Conservation (phyloP, 1,140 invertebrate species). For the Agrilus planipennis region DNA sequence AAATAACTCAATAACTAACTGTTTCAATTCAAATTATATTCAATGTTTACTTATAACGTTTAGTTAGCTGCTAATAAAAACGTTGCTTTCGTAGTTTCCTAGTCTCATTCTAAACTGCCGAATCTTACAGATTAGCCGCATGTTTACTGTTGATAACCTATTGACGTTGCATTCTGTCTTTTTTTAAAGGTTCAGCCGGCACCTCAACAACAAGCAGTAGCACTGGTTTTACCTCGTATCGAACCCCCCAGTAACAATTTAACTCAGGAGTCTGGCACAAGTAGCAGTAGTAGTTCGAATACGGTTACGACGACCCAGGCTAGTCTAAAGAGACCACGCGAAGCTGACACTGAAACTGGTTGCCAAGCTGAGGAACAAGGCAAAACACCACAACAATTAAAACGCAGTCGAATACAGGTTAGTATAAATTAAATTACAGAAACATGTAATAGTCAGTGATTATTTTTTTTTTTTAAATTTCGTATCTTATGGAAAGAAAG, state of each 20-base stretch:
- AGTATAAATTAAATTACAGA: no score
- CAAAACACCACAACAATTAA: conserved; percentile 33
- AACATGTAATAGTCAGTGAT: conserved; percentile 14
- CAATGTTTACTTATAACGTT: no score
- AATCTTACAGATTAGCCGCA: no score
- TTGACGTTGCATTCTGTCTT: background rate
- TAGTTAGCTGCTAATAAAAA: no score
- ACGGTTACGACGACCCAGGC: conserved; percentile 49
- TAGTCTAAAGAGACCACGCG: conserved; percentile 43
- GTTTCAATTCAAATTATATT: no score
- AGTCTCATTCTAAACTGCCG: no score
- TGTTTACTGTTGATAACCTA: no score
- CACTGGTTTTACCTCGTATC: conserved; percentile 58
- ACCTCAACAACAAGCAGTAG: conserved; percentile 52
- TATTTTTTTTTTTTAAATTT: conserved; percentile 12
- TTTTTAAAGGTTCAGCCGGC: conserved; percentile 24
- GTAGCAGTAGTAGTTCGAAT: conserved; percentile 28
- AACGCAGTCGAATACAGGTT: conserved; percentile 33
- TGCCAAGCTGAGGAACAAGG: conserved; percentile 37
- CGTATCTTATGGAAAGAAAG: no score
- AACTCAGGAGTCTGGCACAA: conserved; percentile 22
- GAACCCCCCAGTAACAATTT: conserved; percentile 36
- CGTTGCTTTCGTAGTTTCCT: no score
- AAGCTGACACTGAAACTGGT: conserved; percentile 42
- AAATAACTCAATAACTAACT: no score